Percentiles rank a stretch among this genome's conserved stretches.
These are phyloP conservation scores for Ptychochromis oligacanthus DNA, from an alignment of 2,113 vertebrate genomes.

Conservation along the genomic window DNA sequence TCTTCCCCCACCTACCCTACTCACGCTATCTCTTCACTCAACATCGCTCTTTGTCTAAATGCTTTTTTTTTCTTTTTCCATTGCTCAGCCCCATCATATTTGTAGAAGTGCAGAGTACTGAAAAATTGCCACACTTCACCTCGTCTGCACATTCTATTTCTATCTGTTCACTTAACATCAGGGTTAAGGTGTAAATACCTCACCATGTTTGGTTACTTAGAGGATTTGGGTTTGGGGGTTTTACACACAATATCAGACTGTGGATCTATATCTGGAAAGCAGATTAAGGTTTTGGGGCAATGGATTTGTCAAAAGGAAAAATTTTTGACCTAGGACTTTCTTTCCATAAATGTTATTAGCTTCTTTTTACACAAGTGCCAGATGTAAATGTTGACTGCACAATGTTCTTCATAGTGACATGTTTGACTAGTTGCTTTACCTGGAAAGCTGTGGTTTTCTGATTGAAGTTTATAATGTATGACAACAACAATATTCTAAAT, in stretches of 20 bases:
- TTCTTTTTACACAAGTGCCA: not conserved
- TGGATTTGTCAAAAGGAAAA: not conserved
- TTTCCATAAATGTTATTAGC: not conserved
- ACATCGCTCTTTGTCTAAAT: slow-evolving; percentile 62
- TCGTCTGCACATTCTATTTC: slow-evolving; percentile 50
- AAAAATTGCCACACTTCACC: slow-evolving; percentile 60
- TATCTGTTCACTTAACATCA: slow-evolving; percentile 56
- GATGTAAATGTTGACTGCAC: no score
- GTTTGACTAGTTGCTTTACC: not conserved
- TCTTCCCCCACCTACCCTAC: slow-evolving; percentile 27
- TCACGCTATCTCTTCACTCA: slow-evolving; percentile 60
- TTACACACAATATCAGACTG: not conserved
- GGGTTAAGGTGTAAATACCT: slow-evolving; percentile 48
- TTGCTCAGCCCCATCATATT: slow-evolving; percentile 53
- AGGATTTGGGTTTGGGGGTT: slow-evolving; percentile 13
- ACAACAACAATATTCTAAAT: not conserved
- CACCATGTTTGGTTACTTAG: slow-evolving; percentile 1
- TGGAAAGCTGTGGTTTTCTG: not conserved
- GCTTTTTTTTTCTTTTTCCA: slow-evolving; percentile 33
- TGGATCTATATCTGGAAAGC: not conserved
- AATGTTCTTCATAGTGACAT: not conserved
- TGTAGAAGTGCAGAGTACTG: slow-evolving; percentile 61
- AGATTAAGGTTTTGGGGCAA: not conserved
- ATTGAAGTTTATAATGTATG: not conserved
- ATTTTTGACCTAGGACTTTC: not conserved